Conservation (phyloP, 2,797 vertebrate species). For the Chelon labrosus region DNA sequence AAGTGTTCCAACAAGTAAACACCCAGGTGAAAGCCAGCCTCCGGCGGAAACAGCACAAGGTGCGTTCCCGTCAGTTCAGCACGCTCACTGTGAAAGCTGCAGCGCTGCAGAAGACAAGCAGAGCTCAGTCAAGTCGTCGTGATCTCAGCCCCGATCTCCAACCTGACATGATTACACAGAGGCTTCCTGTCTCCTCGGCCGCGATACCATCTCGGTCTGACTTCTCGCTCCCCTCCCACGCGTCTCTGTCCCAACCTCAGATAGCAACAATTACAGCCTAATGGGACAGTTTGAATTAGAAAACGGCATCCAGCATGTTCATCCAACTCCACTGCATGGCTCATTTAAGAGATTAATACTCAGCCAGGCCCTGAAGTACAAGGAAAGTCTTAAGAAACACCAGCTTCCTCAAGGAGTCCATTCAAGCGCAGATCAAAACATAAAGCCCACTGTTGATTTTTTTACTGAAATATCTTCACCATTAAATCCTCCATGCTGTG, state of each 20-base stretch:
- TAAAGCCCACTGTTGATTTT: conserved; percentile 51
- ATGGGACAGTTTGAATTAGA: conserved; percentile 83
- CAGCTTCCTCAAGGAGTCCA: conserved; percentile 64
- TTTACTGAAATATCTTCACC: conserved; percentile 48
- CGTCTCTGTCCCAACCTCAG: conserved; percentile 68
- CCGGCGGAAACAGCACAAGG: conserved; percentile 32
- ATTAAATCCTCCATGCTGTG: conserved; percentile 54
- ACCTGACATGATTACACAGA: conserved; percentile 85
- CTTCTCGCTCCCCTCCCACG: conserved; percentile 69
- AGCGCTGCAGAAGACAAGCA: conserved; percentile 46
- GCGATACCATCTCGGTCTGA: conserved; percentile 83
- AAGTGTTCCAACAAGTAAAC: conserved; percentile 31
- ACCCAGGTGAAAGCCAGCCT: conserved; percentile 43
- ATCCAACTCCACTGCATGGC: conserved; percentile 72
- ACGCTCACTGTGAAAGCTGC: conserved; percentile 22
- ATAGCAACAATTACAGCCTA: conserved; percentile 82
- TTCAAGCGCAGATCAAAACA: conserved; percentile 74
- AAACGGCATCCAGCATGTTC: conserved; percentile 78
- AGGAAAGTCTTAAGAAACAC: conserved; percentile 61
- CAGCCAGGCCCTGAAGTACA: conserved; percentile 52
- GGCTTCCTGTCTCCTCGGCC: conserved; percentile 84
- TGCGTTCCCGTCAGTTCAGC: conserved; percentile 45
- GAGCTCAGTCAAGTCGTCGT: conserved; percentile 48
- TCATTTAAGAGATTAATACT: conserved; percentile 84
- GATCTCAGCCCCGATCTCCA: conserved; percentile 76